These are phyloP conservation scores for Peromyscus leucopus DNA, from an alignment of 2,113 vertebrate genomes.

Conservation along the genomic window DNA sequence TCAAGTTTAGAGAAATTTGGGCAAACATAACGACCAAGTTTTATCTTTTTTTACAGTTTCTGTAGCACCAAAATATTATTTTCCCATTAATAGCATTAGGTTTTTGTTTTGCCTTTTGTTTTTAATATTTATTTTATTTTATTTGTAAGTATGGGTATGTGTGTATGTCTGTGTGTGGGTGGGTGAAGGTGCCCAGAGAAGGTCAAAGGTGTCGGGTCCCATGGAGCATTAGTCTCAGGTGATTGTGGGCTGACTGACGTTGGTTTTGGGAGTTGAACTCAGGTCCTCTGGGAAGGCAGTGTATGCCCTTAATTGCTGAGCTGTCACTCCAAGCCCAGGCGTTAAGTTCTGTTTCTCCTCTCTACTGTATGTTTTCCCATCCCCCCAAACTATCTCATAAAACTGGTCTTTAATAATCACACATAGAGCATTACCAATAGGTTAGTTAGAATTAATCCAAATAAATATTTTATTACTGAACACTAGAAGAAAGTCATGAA, in stretches of 20 bases:
- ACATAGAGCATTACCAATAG: not conserved
- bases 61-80: not conserved
- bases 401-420: conserved; percentile 23
- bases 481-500: not conserved
- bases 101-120: not conserved
- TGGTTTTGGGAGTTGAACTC: not conserved
- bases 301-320: not conserved
- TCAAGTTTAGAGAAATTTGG: not conserved
- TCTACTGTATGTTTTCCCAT: not conserved
- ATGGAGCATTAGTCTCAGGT: not conserved
- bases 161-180: not conserved
- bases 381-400: not conserved
- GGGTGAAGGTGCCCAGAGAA: not conserved
- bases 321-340: not conserved
- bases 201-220: not conserved
- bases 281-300: not conserved
- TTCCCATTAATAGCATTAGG: not conserved
- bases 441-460: not conserved
- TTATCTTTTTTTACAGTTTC: not conserved
- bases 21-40: not conserved
- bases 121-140: not conserved
- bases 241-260: not conserved
- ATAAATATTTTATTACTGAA: conserved; percentile 47
- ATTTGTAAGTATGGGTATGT: not conserved
- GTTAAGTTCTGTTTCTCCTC: not conserved